Evolutionary conservation across 2,797 vertebrate genomes (phyloP).

Genomic region (Trachurus trachurus): DNA sequence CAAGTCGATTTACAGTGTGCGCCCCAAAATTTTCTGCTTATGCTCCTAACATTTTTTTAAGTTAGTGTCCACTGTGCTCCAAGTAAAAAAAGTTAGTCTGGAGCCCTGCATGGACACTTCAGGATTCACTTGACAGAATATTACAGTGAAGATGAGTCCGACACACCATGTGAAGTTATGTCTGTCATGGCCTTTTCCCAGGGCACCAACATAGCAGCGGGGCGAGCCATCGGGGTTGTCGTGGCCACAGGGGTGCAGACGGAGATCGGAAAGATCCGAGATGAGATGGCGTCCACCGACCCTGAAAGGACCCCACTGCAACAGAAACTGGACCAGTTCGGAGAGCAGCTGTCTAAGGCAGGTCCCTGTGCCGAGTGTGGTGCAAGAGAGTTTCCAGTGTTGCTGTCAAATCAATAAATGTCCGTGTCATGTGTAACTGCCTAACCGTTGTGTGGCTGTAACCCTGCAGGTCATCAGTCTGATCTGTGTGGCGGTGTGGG

Average conservation of each 20-base stretch:
- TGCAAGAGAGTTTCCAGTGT: background rate
- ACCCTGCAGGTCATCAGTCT: constrained; percentile 85
- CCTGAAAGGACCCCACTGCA: constrained; percentile 87
- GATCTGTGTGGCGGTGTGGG: constrained; percentile 89
- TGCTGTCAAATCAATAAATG: background rate
- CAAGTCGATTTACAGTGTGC: no score
- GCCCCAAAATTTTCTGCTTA: no score
- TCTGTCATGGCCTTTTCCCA: constrained; percentile 41
- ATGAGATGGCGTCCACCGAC: constrained; percentile 88
- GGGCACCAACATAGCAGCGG: constrained; percentile 89
- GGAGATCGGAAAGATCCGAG: constrained; percentile 89
- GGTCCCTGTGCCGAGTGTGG: background rate
- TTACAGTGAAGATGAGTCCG: no score
- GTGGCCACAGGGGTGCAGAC: constrained; percentile 87
- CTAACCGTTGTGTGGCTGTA: background rate
- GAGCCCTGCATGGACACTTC: background rate
- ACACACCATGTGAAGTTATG: background rate
- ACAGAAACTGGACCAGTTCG: constrained; percentile 89
- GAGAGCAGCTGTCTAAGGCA: constrained; percentile 88
- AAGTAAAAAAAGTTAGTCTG: no score
- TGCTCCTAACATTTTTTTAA: no score
- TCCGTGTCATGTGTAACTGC: background rate
- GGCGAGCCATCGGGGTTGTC: constrained; percentile 85
- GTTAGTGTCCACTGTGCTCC: no score
- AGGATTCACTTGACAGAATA: no score